These are phyloP conservation scores for Chloroceryle inda DNA, from an alignment of 2,797 vertebrate species.

Conservation along the genomic window DNA sequence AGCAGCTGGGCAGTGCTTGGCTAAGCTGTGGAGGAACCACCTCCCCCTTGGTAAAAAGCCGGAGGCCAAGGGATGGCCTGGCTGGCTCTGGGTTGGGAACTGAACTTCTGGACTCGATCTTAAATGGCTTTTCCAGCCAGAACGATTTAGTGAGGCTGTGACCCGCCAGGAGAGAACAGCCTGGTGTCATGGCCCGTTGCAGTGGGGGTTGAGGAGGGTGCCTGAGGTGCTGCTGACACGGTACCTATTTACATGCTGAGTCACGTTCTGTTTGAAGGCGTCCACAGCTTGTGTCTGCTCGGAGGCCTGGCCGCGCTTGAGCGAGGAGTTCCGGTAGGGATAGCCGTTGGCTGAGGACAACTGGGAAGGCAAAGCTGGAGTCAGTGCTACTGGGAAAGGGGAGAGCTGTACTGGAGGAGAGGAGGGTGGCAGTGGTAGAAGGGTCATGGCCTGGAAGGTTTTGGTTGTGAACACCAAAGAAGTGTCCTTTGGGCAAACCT, in stretches of 20 bases:
- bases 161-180: background rate
- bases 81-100: background rate
- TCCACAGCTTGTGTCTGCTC: conserved; percentile 63
- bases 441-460: background rate
- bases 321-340: conserved; percentile 71
- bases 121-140: too few species aligned
- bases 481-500: background rate
- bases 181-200: rapidly evolving
- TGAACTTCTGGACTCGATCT: background rate
- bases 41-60: background rate
- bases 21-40: background rate
- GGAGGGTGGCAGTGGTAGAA: background rate
- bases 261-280: conserved; percentile 64
- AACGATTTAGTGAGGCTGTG: background rate
- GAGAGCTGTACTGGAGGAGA: rapidly evolving
- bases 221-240: background rate
- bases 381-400: background rate
- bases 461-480: background rate
- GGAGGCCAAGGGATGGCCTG: background rate
- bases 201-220: background rate
- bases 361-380: conserved; percentile 70
- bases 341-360: conserved; percentile 86
- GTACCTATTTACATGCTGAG: conserved; percentile 73
- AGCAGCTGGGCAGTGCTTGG: background rate
- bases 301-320: conserved; percentile 52